Base-by-base conservation (phyloP, 2,797 vertebrate species). In the Eulemur albifrons region DNA sequence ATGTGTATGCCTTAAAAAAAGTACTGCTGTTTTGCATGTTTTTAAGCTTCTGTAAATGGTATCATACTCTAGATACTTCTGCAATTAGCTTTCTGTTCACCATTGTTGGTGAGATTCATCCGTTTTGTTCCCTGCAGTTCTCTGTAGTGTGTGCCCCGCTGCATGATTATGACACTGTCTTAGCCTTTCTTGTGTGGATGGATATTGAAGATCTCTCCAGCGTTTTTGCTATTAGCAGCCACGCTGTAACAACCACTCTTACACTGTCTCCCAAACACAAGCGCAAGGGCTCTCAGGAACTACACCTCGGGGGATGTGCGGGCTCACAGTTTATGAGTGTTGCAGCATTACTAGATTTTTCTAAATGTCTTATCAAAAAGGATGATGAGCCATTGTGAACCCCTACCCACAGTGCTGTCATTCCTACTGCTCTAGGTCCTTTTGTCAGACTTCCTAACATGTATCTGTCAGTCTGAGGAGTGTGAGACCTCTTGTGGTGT, bases 271-370 rank as follows among this genome's bases (percentile, higher is more conserved):
- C 32, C 43, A 67, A 67, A 54, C 23, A n/a, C 45, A 77, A n/a
- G 57, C 18, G 5, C 23, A 61, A 76, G 27, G 20, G 43, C 1
- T 43, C 43, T 85, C 32, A 18, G 59, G 45, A 32, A 18, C 43
- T 11, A 5, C 0, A 13, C 30, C 54, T 65, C 27, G 0, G 30
- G 65, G 14, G 54, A 23, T 1, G 17, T 4, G 48, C 5, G 59
- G 84, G 61, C 50, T 54, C 35, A 54, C 14, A 15, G 45, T 25
- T 50, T 72, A 21, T 12, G 12, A 77, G 15, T 23, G 8, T 13
- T 17, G 59, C 52, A 48, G n/a, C 61, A 50, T 43, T 30, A n/a
- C 35, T 0, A 15, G 35, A 43, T 35, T 93, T 72, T 65, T 14
- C n/a, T 25, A 30, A 21, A 3, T 35, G 21, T 23, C 35, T 30